phyloP scores from a whole-genome alignment of 1,140 invertebrate genomes.

The Penaeus vannamei region DNA sequence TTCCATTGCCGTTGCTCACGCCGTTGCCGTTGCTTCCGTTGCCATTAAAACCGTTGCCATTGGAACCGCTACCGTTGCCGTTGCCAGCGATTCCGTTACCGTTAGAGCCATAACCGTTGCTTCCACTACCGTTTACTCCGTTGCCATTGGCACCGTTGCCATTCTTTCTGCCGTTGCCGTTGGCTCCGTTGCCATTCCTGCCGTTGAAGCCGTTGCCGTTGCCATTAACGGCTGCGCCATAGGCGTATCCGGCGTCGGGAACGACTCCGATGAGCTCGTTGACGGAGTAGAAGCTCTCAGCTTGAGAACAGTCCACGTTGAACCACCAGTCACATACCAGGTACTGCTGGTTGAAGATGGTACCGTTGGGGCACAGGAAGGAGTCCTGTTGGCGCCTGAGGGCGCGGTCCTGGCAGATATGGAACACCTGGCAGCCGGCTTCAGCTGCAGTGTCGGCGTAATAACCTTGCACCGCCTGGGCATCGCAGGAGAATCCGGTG shows the following conservation, averaged over 20 bases:
- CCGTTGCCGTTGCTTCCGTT: constrained; percentile 29
- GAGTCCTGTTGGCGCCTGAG: not conserved
- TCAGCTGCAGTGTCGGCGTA: constrained; percentile 17
- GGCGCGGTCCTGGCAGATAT: constrained; percentile 11
- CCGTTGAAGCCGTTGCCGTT: too few relatives aligned
- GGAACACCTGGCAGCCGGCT: constrained; percentile 19
- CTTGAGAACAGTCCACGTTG: constrained; percentile 36
- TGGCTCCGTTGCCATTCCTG: not conserved
- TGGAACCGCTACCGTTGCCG: not conserved
- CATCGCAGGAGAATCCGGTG: constrained; percentile 1
- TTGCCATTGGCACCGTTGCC: not conserved
- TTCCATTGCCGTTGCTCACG: not conserved
- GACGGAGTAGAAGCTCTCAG: constrained; percentile 7
- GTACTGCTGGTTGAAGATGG: constrained; percentile 16
- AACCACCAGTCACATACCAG: constrained; percentile 20
- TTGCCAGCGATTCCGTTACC: not conserved
- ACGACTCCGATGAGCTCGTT: constrained; percentile 19
- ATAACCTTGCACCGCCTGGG: not conserved
- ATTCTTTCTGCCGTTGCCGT: not conserved
- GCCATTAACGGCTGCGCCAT: not conserved
- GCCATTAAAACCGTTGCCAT: not conserved
- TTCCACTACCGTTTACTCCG: not conserved
- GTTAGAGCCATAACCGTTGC: not conserved
- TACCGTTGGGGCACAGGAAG: constrained; percentile 17
- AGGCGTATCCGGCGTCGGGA: too few relatives aligned